phyloP scores from a whole-genome alignment of 2,113 vertebrate species.

The Megatriorchis doriae region DNA sequence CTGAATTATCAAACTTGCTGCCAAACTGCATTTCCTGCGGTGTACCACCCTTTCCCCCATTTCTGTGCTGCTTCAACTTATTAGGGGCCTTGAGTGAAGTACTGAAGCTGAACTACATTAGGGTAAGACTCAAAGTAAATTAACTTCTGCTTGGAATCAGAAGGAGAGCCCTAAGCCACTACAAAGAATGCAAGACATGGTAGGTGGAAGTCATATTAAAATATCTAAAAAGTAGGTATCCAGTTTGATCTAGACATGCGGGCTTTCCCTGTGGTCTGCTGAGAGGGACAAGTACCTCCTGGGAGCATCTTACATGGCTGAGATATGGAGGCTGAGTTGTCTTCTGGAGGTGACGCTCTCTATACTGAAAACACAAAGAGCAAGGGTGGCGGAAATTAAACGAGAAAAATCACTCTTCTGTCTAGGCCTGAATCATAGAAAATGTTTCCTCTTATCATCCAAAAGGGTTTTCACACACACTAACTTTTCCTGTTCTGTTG shows the following conservation, averaged over 20 bases:
- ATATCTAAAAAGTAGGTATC: neutral
- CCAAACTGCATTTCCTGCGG: neutral
- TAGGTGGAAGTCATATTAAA: neutral
- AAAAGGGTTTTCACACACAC: neutral
- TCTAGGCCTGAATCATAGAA: neutral
- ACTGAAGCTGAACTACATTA: neutral
- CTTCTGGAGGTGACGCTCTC: neutral
- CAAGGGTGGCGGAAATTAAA: neutral
- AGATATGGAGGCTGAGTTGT: neutral
- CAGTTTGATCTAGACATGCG: neutral
- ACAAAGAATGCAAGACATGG: neutral
- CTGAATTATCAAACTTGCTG: neutral
- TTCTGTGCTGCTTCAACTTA: neutral
- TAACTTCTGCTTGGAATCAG: neutral
- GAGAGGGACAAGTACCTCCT: neutral
- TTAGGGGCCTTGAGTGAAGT: neutral
- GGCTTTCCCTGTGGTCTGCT: neutral
- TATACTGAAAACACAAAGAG: neutral
- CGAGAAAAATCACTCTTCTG: neutral
- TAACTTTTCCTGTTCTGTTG: neutral
- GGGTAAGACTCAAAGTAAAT: neutral
- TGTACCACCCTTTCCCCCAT: neutral
- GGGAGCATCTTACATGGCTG: neutral
- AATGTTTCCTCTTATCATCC: neutral
- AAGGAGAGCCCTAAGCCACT: neutral